Conservation (phyloP, 2,888 invertebrate genomes). For the Fabriciana adippe region DNA sequence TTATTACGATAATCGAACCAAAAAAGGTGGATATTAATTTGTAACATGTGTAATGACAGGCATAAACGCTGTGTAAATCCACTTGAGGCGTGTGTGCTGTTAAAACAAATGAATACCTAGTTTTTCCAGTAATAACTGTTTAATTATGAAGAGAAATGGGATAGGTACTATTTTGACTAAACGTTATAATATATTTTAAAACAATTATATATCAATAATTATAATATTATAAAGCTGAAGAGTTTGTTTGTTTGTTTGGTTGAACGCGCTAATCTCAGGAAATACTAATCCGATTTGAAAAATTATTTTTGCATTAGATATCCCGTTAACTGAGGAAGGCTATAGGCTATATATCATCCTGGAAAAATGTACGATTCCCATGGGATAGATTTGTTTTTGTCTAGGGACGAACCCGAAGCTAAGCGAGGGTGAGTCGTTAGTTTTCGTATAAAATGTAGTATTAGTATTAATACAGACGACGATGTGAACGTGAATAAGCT, state of each 20-base stretch:
- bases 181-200: neutral
- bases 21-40: conserved; percentile 24
- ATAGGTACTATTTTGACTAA: neutral
- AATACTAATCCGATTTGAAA: too few species aligned
- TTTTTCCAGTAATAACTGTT: neutral
- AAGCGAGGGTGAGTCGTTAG: too few species aligned
- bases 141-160: neutral
- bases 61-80: neutral
- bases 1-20: conserved; percentile 24
- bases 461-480: neutral
- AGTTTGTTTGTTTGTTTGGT: too few species aligned
- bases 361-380: too few species aligned
- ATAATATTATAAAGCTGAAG: too few species aligned
- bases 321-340: too few species aligned
- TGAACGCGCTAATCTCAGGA: too few species aligned
- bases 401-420: too few species aligned
- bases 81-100: conserved; percentile 2
- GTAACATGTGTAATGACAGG: conserved; percentile 5
- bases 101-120: conserved; percentile 7
- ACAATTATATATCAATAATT: neutral
- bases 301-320: too few species aligned
- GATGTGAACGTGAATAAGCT: neutral
- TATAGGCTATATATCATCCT: too few species aligned
- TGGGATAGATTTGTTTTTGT: too few species aligned
- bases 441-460: neutral